Base-by-base conservation (phyloP, 1,140 invertebrate genomes). In the Ceratina japonica region DNA sequence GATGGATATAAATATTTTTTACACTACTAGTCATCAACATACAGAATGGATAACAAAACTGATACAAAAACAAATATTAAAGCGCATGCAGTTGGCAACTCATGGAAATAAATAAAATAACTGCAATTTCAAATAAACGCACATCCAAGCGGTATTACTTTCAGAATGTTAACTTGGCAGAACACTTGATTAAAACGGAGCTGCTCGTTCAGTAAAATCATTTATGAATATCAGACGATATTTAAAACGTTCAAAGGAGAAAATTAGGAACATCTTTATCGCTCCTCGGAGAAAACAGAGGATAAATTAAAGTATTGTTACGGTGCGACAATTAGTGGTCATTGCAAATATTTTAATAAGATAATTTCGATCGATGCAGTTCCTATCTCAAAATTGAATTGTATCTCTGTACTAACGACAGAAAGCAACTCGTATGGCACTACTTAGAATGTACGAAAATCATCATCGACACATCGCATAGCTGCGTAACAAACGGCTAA, bases 31-130 rank as follows among this genome's bases (percentile, higher is more conserved):
- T 86, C 63, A 68, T 78, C 49, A 82, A 88, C 87, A 89, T 90
- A 91, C 90, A 90, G 90, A 90, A 91, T 91, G 90, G 90, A 91
- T 90, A 90, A 90, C 87, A 84, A 89, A 88, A 88, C 85, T 49
- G 22, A 81, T 84, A 88, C 72, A 71, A 65, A 84, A 75, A 82
- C 56, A 83, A 81, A 87, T 70, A 72, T 81, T 56, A 58, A 84
- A 76, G 78, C 81, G 80, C 87, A 83, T 88, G 88, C 88, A 85
- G 49, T 75, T 84, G 84, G 84, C 81, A 71, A 80, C 75, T 69
- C 16, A 68, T 51, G 4, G 59, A 37, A 58, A 13, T 78, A 44
- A 63, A 79, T 51, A 73, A 86, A 75, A 71, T 86, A 78, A 64
- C 20, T 49, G n/a, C n/a, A n/a, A n/a, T n/a, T n/a, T n/a, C 54